These are phyloP conservation scores for Stenodera caucasica DNA, from an alignment of 2,888 invertebrate species.

Conservation along the genomic window DNA sequence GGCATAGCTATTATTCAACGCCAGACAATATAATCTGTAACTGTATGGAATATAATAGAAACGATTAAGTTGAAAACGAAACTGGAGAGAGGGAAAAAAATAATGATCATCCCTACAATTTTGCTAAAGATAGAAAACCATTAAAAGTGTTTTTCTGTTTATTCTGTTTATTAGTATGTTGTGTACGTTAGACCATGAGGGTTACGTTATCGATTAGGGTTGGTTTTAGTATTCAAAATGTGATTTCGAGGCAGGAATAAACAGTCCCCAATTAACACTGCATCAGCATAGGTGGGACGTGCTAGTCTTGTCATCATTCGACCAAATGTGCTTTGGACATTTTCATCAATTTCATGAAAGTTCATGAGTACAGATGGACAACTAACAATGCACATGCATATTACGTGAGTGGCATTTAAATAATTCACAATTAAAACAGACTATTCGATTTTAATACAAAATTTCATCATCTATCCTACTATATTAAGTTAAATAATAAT, in stretches of 20 bases:
- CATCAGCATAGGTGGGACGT: constrained; percentile 45
- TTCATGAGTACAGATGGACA: constrained; percentile 11
- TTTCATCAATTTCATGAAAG: constrained; percentile 1
- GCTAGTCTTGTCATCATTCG: constrained; percentile 25
- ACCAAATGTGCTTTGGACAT: constrained; percentile 15
- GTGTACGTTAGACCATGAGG: neutral
- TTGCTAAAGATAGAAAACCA: neutral
- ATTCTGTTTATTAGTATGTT: neutral
- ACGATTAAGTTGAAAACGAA: neutral
- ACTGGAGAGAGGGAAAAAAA: neutral
- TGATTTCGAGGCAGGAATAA: constrained; percentile 48
- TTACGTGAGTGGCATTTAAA: constrained; percentile 38
- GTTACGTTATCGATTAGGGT: constrained; percentile 17
- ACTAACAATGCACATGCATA: constrained; percentile 33
- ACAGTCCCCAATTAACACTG: constrained; percentile 54
- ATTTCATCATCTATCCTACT: no score
- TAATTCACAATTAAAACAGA: constrained; percentile 24
- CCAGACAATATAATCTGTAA: constrained; percentile 4
- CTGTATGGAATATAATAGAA: neutral
- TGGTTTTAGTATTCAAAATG: constrained; percentile 42
- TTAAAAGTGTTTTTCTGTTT: neutral
- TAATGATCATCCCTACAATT: neutral
- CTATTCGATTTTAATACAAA: no score
- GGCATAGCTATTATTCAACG: constrained; percentile 1
- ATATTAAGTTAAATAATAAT: neutral